A percentile compares a stretch with the other conserved stretches of the same genome.
phyloP scores from a whole-genome alignment of 2,888 invertebrate species.

The Zootermopsis nevadensis region DNA sequence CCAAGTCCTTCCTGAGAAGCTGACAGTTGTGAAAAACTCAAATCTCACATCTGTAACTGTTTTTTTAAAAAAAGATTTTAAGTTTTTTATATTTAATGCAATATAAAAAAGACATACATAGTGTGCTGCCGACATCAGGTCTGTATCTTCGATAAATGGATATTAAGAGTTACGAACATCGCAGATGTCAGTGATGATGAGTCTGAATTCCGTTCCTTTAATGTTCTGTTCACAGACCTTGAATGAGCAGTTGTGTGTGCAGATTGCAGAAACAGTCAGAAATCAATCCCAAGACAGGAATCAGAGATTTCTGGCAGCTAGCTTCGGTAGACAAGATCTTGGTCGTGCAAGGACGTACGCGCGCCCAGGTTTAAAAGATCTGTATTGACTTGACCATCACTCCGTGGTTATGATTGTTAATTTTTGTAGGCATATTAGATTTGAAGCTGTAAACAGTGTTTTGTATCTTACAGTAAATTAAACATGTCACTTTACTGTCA shows the following conservation, averaged over 20 bases:
- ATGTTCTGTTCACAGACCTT: slow-evolving; percentile 59
- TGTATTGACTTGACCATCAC: neutral
- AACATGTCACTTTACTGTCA: too few species aligned
- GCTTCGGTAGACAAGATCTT: slow-evolving; percentile 36
- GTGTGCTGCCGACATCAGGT: too few species aligned
- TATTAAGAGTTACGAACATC: neutral
- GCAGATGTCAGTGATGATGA: slow-evolving; percentile 22
- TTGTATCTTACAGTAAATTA: too few species aligned
- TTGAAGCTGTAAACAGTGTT: too few species aligned
- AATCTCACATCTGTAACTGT: too few species aligned
- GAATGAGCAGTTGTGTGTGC: slow-evolving; percentile 61
- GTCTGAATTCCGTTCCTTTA: neutral
- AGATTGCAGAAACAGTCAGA: slow-evolving; percentile 56
- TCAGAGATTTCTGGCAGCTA: slow-evolving; percentile 45
- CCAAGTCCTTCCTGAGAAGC: too few species aligned
- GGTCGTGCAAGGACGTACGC: neutral
- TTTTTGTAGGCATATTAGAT: too few species aligned
- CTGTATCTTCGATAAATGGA: neutral
- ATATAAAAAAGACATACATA: too few species aligned
- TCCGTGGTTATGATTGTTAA: too few species aligned
- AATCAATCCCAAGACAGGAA: slow-evolving; percentile 28
- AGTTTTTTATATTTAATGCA: too few species aligned
- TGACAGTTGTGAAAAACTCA: too few species aligned
- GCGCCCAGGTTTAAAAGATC: slow-evolving; percentile 40
- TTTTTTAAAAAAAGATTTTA: too few species aligned